Conservation (phyloP, 92 coral and sea anemone species). For the Parazoanthus darwini region DNA sequence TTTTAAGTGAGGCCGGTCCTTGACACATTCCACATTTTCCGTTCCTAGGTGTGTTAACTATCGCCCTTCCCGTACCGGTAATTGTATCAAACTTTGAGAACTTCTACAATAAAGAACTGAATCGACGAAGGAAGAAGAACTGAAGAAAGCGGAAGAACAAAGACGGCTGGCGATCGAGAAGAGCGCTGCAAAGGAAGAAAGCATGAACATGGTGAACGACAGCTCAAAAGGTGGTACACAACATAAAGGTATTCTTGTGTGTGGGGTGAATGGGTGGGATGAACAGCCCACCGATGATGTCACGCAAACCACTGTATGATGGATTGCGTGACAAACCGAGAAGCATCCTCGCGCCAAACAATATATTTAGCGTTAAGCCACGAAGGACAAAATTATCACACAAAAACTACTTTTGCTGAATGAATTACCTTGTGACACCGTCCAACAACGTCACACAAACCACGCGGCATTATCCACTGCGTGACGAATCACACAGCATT, state of each 20-base stretch:
- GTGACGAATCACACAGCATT: conserved; percentile 9
- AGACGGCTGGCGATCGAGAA: conserved; percentile 45
- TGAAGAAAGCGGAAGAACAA: conserved; percentile 78
- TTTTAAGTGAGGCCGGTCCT: not conserved
- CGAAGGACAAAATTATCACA: not conserved
- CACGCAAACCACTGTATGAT: conserved; percentile 75
- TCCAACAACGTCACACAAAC: not conserved
- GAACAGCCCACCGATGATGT: conserved; percentile 55
- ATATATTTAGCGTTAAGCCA: conserved; percentile 3
- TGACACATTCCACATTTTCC: not conserved
- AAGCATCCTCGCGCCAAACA: not conserved
- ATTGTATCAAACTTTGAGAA: conserved; percentile 99
- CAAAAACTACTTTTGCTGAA: not conserved
- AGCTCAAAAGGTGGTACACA: conserved; percentile 49
- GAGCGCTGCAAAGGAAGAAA: conserved; percentile 46
- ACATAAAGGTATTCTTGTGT: conserved; percentile 65
- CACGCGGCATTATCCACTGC: conserved; percentile 12
- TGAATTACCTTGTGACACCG: conserved; percentile 19
- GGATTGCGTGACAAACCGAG: conserved; percentile 13
- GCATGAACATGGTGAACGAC: conserved; percentile 37
- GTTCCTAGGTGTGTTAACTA: conserved; percentile 82
- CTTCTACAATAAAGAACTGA: conserved; percentile 96
- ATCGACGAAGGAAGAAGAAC: conserved; percentile 90
- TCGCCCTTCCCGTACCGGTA: conserved; percentile 98
- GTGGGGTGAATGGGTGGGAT: conserved; percentile 75